Evolutionary conservation across 2,888 invertebrate genomes (phyloP), one percentile per base, ranked within the genome.

Genomic region (Pyrrhosoma nymphula): DNA sequence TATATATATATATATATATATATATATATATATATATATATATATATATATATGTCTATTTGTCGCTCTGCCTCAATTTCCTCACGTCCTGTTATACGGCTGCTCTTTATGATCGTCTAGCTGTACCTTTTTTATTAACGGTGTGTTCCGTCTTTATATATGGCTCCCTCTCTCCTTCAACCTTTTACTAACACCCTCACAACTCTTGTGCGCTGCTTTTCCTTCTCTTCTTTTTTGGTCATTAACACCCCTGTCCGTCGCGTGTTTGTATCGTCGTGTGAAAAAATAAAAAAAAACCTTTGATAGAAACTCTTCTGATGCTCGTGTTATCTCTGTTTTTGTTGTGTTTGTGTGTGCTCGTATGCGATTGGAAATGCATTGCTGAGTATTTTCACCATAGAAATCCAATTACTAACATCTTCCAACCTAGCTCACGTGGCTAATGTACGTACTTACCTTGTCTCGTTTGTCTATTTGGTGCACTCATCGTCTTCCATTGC

Each of bases 111-210:
- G 30, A 82, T 35, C 82, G 35, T 35, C 82, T 82, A 35, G 30
- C 82, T 93, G 63, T 69, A n/a, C 39, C 47, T 47, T 47, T 93
- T 91, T 63, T 60, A 60, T 60, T 60, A 91, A 69, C 93, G 93
- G 93, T 75, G 69, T 93, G 60, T 60, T 47, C 69, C 93, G 93
- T 93, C 93, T 55, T 93, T 93, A n/a, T 93, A 93, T 69, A 55
- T 93, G 93, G 93, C 93, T 93, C 75, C 69, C 93, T 75, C 93
- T 75, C 69, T 69, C 35, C 93, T 93, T 93, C 93, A 47, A 26
- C 26, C 82, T 47, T 26, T 35, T 35, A 82, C 23, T 82, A 82
- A 82, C 35, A 82, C 82, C 60, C 20, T 93, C 30, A 47, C 93
- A n/a, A 63, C 6, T 60, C 56, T 69, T 93, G 55, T 75, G 47